Base-by-base conservation (phyloP, 2,113 vertebrate genomes). In the Hypocryptadius cinnamomeus region DNA sequence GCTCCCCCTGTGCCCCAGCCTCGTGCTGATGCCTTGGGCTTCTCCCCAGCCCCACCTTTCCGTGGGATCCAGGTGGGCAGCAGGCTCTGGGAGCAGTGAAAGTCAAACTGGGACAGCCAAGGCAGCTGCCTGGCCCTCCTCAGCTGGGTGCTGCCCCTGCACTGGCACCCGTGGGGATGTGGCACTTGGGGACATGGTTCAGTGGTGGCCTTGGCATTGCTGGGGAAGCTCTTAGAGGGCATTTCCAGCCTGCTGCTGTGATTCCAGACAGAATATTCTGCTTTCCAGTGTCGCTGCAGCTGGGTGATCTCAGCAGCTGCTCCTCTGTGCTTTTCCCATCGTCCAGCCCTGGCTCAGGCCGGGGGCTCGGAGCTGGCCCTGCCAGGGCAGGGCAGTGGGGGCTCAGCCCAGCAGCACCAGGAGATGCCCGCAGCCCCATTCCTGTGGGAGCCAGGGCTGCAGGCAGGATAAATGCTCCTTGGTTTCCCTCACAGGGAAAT, bases 21-120 rank as follows among this genome's bases (percentile, higher is more conserved):
- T 13, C 1, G 1, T 13, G 31, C 15, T 15, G 48, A 3, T 10
- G 9, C 25, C 35, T 4, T 20, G 42, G 15, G 45, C 17, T 1
- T 45, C 14, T 31, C 11, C 10, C 11, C 39, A 9, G 35, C 23
- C 63, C 37, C 47, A 28, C 30, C 35, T 48, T 16, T 1, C 5
- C 1, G 1, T 3, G 44, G 54, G 56, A 11, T 22, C 4, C 1
- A 0, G 1, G 30, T 8, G 6, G 35, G 53, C 12, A 4, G 31
- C n/a, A 9, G 72, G 66, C 1, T 14, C 12, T 21, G 56, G 40
- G 51, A 6, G 30, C 10, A 14, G 15, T 4, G 19, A 5, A 4
- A 13, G 33, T 5, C 1, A 12, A 20, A 7, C 14, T 5, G 63
- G 44, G 28, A 2, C 9, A 4, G 37, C 69, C 13, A 10, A 28